Evolutionary conservation across 2,888 invertebrate species (phyloP).

Genomic region (Phasia obesa): DNA sequence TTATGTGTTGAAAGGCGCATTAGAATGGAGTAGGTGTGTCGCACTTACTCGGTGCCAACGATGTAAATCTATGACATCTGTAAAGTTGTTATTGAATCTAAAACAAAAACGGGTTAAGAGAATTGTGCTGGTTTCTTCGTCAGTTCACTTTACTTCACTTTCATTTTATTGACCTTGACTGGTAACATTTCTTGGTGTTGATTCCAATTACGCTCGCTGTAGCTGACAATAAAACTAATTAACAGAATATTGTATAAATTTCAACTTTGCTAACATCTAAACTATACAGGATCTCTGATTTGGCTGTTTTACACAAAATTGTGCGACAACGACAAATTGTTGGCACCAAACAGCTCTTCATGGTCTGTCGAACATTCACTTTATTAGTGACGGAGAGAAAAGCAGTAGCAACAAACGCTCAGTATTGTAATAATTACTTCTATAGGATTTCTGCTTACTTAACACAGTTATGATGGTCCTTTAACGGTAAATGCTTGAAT

Average conservation of each 20-base stretch:
- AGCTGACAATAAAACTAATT: constrained; percentile 33
- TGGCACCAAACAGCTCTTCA: constrained; percentile 8
- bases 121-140: no score
- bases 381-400: constrained; percentile 21
- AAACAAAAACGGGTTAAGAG: no score
- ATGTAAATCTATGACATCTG: no score
- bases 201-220: no score
- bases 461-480: constrained; percentile 67
- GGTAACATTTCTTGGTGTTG: no score
- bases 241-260: neutral
- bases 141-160: no score
- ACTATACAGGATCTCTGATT: neutral
- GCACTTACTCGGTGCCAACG: no score
- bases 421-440: constrained; percentile 21
- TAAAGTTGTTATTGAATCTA: no score
- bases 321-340: constrained; percentile 11
- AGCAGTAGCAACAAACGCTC: neutral
- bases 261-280: neutral
- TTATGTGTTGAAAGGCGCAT: no score
- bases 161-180: no score
- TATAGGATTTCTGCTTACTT: constrained; percentile 69
- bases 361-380: constrained; percentile 36
- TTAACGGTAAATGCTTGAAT: constrained; percentile 31
- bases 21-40: no score
- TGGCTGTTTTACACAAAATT: neutral